phyloP scores from a whole-genome alignment of 1,140 invertebrate genomes.

The Meloidogyne hapla region DNA sequence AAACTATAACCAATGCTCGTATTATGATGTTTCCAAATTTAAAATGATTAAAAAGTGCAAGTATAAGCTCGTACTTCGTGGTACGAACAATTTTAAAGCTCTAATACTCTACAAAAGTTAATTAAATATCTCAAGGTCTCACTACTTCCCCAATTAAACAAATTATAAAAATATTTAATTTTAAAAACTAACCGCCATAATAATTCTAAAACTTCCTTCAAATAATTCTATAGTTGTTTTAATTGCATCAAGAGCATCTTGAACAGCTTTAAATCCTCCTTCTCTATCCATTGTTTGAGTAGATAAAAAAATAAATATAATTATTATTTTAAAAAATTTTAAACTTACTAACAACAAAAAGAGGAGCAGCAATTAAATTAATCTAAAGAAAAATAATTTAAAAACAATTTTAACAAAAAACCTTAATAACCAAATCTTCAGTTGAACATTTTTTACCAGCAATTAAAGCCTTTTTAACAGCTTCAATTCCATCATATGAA shows the following conservation, averaged over 20 bases:
- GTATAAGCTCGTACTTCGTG: too few species aligned
- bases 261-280: conserved; percentile 67
- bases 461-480: conserved; percentile 88
- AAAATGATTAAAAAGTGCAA: too few species aligned
- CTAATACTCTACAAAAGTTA: too few species aligned
- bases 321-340: neutral
- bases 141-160: too few species aligned
- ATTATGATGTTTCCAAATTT: too few species aligned
- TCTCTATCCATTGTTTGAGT: conserved; percentile 92
- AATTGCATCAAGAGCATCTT: conserved; percentile 84
- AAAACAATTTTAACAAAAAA: conserved; percentile 48
- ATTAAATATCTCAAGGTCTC: too few species aligned
- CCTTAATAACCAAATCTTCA: conserved; percentile 87
- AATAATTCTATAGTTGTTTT: conserved; percentile 76
- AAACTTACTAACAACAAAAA: conserved; percentile 86
- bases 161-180: too few species aligned
- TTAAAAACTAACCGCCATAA: conserved; percentile 80
- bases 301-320: conserved; percentile 61
- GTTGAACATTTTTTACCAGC: conserved; percentile 88
- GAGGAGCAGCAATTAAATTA: conserved; percentile 94
- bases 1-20: too few species aligned
- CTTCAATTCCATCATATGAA: conserved; percentile 94
- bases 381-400: conserved; percentile 69
- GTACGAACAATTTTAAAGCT: too few species aligned
- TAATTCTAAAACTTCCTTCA: conserved; percentile 88